Base-by-base conservation (phyloP, 2,113 vertebrate genomes). In the Triplophysa dalaica region DNA sequence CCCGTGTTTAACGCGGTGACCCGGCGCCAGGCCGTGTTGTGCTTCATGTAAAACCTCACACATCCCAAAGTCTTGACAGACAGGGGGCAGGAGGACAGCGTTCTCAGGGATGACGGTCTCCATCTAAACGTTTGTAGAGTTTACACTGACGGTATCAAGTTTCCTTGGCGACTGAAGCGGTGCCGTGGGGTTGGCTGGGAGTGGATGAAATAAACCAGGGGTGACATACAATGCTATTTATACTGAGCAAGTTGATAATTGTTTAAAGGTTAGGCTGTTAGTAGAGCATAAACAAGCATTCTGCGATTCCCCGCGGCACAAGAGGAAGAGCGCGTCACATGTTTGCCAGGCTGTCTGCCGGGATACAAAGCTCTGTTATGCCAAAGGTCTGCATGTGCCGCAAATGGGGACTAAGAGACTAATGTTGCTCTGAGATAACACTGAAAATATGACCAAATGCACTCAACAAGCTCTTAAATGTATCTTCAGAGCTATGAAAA, bases 181-280 rank as follows among this genome's bases (percentile, higher is more conserved):
- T 82, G 9, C 16, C 58, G 75, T 64, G 29, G 81, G 60, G 82
- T 70, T n/a, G 82, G 83, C 13, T 61, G 79, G 85, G 73, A 22
- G 70, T 83, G 38, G 56, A 81, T 88, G 81, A 89, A 88, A 91
- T 82, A 79, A 91, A 89, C 86, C 89, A 87, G 82, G 83, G 74
- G 82, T 82, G 86, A 87, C 84, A 81, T 86, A 78, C 21, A 38
- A 78, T 70, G 85, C 86, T 89, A 86, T 90, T 90, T 89, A 89
- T 86, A 87, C 83, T 68, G 79, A 76, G 82, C 83, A 56, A 82
- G 82, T 68, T 12, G 85, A 80, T 89, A 86, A 90, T 89, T 91
- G 85, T 81, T 87, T 87, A 90, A 89, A 90, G 90, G 88, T 88
- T 83, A 82, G 64, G 77, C 45, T 79, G 68, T 21, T 76, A 79